These are phyloP conservation scores for Tokudaia tokunoshimensis DNA, from an alignment of 2,797 vertebrate species.

Conservation along the genomic window DNA sequence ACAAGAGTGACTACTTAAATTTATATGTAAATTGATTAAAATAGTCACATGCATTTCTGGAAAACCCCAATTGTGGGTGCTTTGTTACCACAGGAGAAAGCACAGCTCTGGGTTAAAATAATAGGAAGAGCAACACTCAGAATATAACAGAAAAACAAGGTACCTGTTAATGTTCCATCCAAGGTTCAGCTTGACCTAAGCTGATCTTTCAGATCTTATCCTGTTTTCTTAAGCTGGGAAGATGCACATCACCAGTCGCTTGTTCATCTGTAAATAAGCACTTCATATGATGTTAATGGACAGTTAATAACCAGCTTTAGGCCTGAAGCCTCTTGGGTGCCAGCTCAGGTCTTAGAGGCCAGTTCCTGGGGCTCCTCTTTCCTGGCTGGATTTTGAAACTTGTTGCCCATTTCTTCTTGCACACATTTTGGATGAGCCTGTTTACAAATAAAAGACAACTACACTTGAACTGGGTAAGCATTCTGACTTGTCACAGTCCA, in stretches of 20 bases:
- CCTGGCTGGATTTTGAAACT: not conserved
- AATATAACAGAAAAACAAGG: not conserved
- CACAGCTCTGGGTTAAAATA: not conserved
- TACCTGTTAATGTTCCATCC: not conserved
- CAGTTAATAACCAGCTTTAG: not conserved
- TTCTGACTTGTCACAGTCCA: too few species aligned
- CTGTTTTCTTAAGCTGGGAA: not conserved
- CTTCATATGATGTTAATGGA: not conserved
- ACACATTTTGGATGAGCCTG: not conserved
- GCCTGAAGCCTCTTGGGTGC: not conserved
- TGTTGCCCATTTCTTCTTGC: not conserved
- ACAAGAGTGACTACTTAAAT: not conserved
- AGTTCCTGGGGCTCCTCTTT: not conserved
- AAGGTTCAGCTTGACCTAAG: not conserved
- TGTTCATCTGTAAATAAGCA: not conserved
- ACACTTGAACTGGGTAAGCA: not conserved
- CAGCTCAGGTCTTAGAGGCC: not conserved
- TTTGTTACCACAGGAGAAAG: not conserved
- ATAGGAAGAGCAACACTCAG: not conserved
- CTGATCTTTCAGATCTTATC: not conserved
- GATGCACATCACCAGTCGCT: not conserved
- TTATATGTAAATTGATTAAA: slow-evolving; percentile 27
- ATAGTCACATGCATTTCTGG: not conserved
- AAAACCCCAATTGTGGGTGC: not conserved
- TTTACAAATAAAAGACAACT: not conserved